Evolutionary conservation across 1,140 invertebrate species (phyloP), one percentile per base, ranked within the genome.

Genomic region (Spodoptera frugiperda): DNA sequence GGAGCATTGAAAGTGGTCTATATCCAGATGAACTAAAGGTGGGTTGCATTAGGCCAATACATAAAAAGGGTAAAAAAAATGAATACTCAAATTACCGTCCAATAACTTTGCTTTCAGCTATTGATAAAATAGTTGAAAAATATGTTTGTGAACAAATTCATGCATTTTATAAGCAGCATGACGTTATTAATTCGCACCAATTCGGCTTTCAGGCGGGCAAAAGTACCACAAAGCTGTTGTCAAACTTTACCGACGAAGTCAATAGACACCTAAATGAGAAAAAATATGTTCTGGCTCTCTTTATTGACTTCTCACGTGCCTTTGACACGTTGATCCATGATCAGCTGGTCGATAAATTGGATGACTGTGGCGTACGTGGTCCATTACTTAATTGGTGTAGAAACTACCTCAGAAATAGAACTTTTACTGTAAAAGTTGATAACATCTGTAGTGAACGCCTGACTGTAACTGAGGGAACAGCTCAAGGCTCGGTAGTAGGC

Each of bases 81-180:
- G 57, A 61, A 5, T 61, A 61, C 14, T 10, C 3, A 33, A 61
- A 61, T n/a, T 61, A 61, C 33, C 19, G 30, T 1, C 57, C 57
- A 11, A 61, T 61, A 21, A 61, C 48, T 1, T 3, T 49, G 12
- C 12, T 49, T 1, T 49, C 10, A 4, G 6, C 48, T n/a, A 53
- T 53, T 19, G 15, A 53, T 19, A 19, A 53, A 53, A 53, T 19
- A 8, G 17, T 53, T 19, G 15, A 53, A 53, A 53, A 53, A 17
- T 8, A 53, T 19, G 15, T 19, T 0, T 19, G 51, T 19, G 15
- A 53, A 17, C 51, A 19, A 53, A 53, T 53, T 9, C 17, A 53
- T 9, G 10, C 15, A 9, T 53, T 53, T 19, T 53, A 53, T 17
- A 2, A 4, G 1, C 3, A 53, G 0, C 5, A 19, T 6, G 15